A percentile compares a stretch with the other conserved stretches of the same genome.
Conservation (phyloP, 2,113 vertebrate species). For the Dascyllus trimaculatus region DNA sequence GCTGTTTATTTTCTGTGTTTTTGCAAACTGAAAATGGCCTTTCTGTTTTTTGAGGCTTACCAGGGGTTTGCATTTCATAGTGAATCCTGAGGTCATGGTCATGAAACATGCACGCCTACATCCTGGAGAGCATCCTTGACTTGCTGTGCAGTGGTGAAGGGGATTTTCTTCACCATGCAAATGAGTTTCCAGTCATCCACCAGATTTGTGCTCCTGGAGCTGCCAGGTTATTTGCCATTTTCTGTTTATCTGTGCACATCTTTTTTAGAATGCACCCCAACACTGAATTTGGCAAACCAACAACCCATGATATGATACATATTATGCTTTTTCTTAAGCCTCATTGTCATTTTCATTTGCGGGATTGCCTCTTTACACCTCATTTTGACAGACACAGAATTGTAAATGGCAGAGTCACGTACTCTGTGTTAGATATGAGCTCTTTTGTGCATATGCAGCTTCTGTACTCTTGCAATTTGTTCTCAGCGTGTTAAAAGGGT, state of each 20-base stretch:
- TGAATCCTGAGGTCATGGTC: constrained; percentile 6
- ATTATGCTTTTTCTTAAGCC: neutral
- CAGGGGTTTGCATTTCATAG: neutral
- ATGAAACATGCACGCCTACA: neutral
- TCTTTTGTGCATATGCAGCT: neutral
- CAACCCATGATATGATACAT: neutral
- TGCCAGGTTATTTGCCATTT: neutral
- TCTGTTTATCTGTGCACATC: neutral
- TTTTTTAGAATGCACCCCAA: neutral
- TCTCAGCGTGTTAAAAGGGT: neutral
- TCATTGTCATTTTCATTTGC: neutral
- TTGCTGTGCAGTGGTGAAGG: neutral
- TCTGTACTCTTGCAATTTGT: neutral
- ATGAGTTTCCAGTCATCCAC: constrained; percentile 19
- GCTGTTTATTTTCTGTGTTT: neutral
- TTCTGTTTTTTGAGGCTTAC: neutral
- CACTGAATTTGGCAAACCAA: neutral
- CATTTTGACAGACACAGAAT: too few relatives aligned
- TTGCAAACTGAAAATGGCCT: neutral
- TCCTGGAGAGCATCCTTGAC: neutral
- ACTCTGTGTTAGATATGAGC: neutral
- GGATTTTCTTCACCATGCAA: neutral
- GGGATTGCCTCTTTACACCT: neutral
- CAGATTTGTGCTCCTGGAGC: neutral
- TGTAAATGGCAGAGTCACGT: too few relatives aligned